Evolutionary conservation across 2,113 vertebrate genomes (phyloP).

Genomic region (Laterallus jamaicensis): DNA sequence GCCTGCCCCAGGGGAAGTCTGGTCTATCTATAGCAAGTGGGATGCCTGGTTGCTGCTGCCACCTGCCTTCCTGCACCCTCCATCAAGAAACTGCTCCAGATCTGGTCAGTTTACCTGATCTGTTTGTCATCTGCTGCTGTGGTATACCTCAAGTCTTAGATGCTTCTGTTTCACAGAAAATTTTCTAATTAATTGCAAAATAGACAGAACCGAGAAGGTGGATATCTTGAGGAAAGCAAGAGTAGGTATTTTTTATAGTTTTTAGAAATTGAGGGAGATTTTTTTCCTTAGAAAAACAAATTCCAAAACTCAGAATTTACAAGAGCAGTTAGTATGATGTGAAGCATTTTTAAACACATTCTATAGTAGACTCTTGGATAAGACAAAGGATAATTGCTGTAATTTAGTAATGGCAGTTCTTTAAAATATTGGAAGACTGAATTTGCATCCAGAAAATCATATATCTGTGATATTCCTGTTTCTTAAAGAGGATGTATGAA

Average conservation of each 20-base stretch:
- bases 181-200: not conserved
- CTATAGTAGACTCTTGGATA: not conserved
- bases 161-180: not conserved
- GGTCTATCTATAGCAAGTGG: not conserved
- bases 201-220: too few species aligned
- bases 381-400: not conserved
- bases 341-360: not conserved
- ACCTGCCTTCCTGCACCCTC: fast-evolving
- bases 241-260: not conserved
- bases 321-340: not conserved
- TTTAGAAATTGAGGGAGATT: not conserved
- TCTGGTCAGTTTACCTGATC: not conserved
- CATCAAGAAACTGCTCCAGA: not conserved
- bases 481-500: not conserved
- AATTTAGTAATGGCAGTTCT: not conserved
- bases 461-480: not conserved
- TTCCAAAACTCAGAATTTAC: not conserved
- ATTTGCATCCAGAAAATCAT: not conserved
- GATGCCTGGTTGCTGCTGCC: not conserved
- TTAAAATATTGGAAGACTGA: not conserved
- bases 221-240: not conserved
- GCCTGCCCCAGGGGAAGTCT: not conserved
- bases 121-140: not conserved
- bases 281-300: not conserved
- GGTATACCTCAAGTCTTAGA: not conserved